Conservation (phyloP, 2,888 invertebrate genomes). For the Scaptomyza caliginosa region DNA sequence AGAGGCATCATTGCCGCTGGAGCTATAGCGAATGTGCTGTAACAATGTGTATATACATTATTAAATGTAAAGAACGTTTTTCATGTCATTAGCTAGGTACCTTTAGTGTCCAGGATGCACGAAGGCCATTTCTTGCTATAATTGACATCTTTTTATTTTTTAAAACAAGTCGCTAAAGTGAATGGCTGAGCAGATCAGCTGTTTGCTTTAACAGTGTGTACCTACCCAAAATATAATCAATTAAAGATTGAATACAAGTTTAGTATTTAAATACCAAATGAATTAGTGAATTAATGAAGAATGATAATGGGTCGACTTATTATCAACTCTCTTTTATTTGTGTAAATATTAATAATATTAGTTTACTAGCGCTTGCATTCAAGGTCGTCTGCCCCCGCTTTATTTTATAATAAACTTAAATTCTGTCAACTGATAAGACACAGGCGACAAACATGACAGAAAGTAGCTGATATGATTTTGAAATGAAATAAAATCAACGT, state of each 20-base stretch:
- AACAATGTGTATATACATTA: background rate
- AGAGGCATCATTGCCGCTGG: conserved; percentile 25
- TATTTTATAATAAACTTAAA: conserved; percentile 9
- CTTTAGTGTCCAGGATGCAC: conserved; percentile 45
- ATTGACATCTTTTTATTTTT: conserved; percentile 47
- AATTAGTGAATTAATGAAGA: too few relatives aligned
- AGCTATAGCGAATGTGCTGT: conserved; percentile 46
- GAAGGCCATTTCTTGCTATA: conserved; percentile 43
- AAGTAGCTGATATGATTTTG: conserved; percentile 48
- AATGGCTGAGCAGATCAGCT: conserved; percentile 28
- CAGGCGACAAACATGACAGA: conserved; percentile 33
- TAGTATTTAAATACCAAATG: conserved; percentile 30
- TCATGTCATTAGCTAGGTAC: conserved; percentile 15
- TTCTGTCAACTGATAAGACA: conserved; percentile 42
- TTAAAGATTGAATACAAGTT: background rate
- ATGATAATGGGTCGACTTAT: too few relatives aligned
- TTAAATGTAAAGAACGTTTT: background rate
- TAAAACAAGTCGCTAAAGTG: background rate
- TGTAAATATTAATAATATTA: background rate
- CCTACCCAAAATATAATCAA: conserved; percentile 2
- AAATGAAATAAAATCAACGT: conserved; percentile 25
- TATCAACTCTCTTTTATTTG: too few relatives aligned
- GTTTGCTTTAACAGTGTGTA: conserved; percentile 30
- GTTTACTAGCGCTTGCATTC: background rate
- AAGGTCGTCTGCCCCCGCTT: conserved; percentile 15